Percentiles rank a stretch among this genome's conserved stretches.
Evolutionary conservation across 1,140 invertebrate species (phyloP).

Genomic region (Elymnias hypermnestra): DNA sequence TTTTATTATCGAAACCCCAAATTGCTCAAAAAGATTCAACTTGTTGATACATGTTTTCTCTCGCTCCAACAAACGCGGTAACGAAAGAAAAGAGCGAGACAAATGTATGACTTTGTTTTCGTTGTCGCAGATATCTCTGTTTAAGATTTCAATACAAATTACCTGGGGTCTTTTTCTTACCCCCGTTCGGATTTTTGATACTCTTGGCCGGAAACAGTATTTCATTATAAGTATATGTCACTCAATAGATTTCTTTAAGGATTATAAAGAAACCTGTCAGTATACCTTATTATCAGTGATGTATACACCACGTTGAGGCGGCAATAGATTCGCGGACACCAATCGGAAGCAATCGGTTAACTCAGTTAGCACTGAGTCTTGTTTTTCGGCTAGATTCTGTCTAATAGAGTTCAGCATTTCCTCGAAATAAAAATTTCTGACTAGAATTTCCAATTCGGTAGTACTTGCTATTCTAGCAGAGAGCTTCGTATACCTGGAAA

Average conservation of each 20-base stretch:
- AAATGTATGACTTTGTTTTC: too few relatives aligned
- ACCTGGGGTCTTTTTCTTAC: too few relatives aligned
- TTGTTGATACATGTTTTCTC: too few relatives aligned
- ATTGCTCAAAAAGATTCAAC: too few relatives aligned
- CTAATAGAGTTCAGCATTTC: constrained; percentile 84
- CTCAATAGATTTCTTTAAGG: too few relatives aligned
- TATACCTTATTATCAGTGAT: constrained; percentile 78
- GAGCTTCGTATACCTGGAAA: constrained; percentile 81
- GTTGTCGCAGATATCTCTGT: too few relatives aligned
- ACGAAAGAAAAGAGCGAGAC: too few relatives aligned
- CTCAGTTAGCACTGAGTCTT: constrained; percentile 69
- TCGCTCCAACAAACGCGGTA: too few relatives aligned
- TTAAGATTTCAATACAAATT: too few relatives aligned
- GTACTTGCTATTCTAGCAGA: constrained; percentile 87
- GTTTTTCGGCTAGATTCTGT: constrained; percentile 58
- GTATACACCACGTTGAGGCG: constrained; percentile 68
- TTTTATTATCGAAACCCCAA: neutral
- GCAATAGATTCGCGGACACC: constrained; percentile 56
- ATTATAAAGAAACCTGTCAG: constrained; percentile 37
- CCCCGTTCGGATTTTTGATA: too few relatives aligned
- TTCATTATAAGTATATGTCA: too few relatives aligned
- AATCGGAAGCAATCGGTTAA: constrained; percentile 71
- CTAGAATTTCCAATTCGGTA: constrained; percentile 82
- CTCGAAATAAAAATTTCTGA: constrained; percentile 85
- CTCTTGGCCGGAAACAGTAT: too few relatives aligned